Conservation (phyloP, 1,140 invertebrate species). For the Daktulosphaira vitifoliae region DNA sequence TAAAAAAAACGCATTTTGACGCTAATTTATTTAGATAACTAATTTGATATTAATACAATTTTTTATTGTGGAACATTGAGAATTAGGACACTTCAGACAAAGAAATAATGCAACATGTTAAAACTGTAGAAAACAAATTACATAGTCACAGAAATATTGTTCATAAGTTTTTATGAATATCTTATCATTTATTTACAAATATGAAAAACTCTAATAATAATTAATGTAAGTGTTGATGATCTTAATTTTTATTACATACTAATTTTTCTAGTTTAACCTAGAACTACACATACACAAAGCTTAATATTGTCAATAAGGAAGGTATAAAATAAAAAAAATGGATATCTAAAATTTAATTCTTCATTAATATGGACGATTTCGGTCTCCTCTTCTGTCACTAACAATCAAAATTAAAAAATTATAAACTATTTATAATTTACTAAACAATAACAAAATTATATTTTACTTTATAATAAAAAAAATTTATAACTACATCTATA, state of each 20-base stretch:
- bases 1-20: too few relatives aligned
- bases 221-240: not conserved
- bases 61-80: conserved; percentile 16
- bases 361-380: conserved; percentile 22
- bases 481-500: too few relatives aligned
- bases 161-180: conserved; percentile 16
- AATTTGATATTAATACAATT: too few relatives aligned
- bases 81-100: conserved; percentile 12
- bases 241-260: not conserved
- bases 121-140: conserved; percentile 14
- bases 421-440: not conserved
- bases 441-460: not conserved
- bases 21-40: too few relatives aligned
- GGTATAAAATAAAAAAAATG: conserved; percentile 17
- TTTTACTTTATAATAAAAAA: too few relatives aligned
- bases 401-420: not conserved
- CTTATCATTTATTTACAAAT: conserved; percentile 28
- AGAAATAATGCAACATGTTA: too few relatives aligned
- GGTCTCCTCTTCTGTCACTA: conserved; percentile 31
- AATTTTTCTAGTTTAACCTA: conserved; percentile 7
- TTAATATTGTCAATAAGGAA: conserved; percentile 16
- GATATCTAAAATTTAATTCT: conserved; percentile 6
- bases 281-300: conserved; percentile 10
- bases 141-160: conserved; percentile 19
- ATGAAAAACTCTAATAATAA: conserved; percentile 15